Evolutionary conservation across 2,888 invertebrate species (phyloP).

Genomic region (Bedellia somnulentella): DNA sequence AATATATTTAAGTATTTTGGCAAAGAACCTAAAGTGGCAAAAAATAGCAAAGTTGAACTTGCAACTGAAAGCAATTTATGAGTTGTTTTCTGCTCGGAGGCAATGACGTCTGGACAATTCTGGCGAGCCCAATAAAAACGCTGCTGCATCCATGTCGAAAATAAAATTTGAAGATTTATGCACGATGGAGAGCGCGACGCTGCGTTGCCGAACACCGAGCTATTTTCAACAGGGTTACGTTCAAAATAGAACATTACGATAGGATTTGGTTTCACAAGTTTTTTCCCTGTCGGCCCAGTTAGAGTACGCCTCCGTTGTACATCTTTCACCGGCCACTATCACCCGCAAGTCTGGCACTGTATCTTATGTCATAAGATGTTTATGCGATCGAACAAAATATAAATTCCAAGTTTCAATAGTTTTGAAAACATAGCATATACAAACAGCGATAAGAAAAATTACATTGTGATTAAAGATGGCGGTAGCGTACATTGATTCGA

Average conservation of each 20-base stretch:
- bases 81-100: slow-evolving; percentile 14
- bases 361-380: no score
- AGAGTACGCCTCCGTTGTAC: slow-evolving; percentile 30
- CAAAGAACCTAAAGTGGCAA: no score
- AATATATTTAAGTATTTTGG: no score
- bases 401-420: no score
- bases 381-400: no score
- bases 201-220: slow-evolving; percentile 51
- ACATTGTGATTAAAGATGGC: no score
- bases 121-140: slow-evolving; percentile 21
- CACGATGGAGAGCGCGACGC: slow-evolving; percentile 43
- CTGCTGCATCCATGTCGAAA: slow-evolving; percentile 43
- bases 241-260: slow-evolving; percentile 61
- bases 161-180: slow-evolving; percentile 57
- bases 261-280: slow-evolving; percentile 60
- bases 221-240: slow-evolving; percentile 59
- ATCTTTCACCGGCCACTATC: no score
- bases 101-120: slow-evolving; percentile 17
- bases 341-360: no score
- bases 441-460: no score
- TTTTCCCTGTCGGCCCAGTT: slow-evolving; percentile 49
- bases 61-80: slow-evolving; percentile 7
- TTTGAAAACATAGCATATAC: no score
- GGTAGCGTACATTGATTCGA: no score
- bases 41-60: slow-evolving; percentile 2